Evolutionary conservation across 2,113 vertebrate genomes (phyloP).

Genomic region (Caretta caretta): DNA sequence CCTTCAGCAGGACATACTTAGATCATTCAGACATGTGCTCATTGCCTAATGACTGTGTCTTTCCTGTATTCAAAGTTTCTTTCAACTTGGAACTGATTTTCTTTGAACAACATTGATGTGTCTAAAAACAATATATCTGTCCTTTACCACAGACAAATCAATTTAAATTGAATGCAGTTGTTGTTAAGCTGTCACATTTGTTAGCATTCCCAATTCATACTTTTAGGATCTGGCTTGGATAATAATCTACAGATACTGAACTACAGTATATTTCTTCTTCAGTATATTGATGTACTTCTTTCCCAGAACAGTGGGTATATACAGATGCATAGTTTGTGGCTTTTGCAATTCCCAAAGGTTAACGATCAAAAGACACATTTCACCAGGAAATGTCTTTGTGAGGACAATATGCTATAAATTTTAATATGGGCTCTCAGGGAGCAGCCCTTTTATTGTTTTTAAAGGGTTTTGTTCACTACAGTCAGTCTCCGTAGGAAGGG

Average conservation of each 20-base stretch:
- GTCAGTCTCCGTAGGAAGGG: neutral
- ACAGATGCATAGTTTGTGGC: neutral
- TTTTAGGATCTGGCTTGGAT: conserved; percentile 28
- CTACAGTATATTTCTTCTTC: neutral
- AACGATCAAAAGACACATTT: neutral
- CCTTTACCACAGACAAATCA: conserved; percentile 52
- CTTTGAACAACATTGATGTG: conserved; percentile 44
- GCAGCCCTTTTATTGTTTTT: conserved; percentile 33
- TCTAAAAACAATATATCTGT: conserved; percentile 33
- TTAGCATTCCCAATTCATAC: conserved; percentile 28
- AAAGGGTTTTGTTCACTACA: conserved; percentile 31
- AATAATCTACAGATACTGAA: conserved; percentile 10
- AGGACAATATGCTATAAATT: conserved; percentile 22
- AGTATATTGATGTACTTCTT: neutral
- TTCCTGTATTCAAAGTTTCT: conserved; percentile 18
- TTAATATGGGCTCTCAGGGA: neutral
- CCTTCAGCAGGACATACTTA: conserved; percentile 5
- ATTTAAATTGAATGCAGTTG: conserved; percentile 55
- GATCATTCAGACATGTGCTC: conserved; percentile 28
- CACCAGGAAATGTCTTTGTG: conserved; percentile 17
- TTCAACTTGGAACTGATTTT: conserved; percentile 30
- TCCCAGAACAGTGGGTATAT: neutral
- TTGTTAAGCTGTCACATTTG: conserved; percentile 61
- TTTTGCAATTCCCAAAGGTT: neutral
- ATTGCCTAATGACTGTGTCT: conserved; percentile 13